phyloP scores from a whole-genome alignment of 2,113 vertebrate species.

The Diphyllodes magnificus region DNA sequence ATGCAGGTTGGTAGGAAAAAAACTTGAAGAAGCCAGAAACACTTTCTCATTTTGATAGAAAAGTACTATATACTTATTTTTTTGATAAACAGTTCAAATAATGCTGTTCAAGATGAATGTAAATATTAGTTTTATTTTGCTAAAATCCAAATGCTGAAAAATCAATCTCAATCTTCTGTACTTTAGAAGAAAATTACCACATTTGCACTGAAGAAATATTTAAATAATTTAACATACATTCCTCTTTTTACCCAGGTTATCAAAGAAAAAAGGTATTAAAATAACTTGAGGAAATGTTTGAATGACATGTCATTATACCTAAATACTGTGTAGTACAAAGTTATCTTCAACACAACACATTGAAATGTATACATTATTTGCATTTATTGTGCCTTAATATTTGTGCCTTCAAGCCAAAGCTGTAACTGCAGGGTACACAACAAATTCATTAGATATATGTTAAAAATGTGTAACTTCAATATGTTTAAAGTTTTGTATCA shows the following conservation, averaged over 20 bases:
- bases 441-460: slow-evolving; percentile 4
- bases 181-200: not conserved
- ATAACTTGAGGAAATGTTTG: slow-evolving; percentile 55
- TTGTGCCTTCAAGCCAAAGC: slow-evolving; percentile 66
- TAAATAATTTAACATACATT: slow-evolving; percentile 53
- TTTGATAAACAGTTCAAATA: not conserved
- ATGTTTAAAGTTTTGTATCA: slow-evolving; percentile 26
- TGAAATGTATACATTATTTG: slow-evolving; percentile 54
- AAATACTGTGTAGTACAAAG: slow-evolving; percentile 35
- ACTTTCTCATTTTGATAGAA: not conserved
- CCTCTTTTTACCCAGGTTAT: slow-evolving; percentile 54
- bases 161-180: not conserved
- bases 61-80: not conserved
- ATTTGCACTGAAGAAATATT: slow-evolving; percentile 45
- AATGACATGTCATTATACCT: slow-evolving; percentile 55
- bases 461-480: not conserved
- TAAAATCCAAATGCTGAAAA: slow-evolving; percentile 34
- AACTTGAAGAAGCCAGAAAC: slow-evolving; percentile 25
- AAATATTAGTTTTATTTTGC: slow-evolving; percentile 26
- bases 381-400: slow-evolving; percentile 73
- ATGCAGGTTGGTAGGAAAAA: not conserved
- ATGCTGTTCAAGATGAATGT: slow-evolving; percentile 6
- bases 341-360: slow-evolving; percentile 59
- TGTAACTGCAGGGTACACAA: slow-evolving; percentile 49
- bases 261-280: slow-evolving; percentile 56